phyloP scores from a whole-genome alignment of 1,140 invertebrate species.

The Ctenoplectra terminalis region DNA sequence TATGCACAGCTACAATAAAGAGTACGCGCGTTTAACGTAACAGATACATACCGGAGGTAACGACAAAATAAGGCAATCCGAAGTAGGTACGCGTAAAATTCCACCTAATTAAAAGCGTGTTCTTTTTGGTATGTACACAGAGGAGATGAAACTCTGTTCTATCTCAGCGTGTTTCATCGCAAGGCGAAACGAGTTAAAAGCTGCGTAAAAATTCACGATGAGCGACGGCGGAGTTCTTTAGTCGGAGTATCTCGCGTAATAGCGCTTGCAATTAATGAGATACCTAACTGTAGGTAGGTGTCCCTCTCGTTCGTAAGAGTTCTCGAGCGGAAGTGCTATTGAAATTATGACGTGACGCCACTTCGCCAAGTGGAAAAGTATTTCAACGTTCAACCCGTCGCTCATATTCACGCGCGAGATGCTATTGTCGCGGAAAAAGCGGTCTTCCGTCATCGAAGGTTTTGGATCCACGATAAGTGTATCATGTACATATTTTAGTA shows the following conservation, averaged over 20 bases:
- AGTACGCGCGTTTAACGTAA: not conserved
- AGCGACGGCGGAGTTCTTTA: conserved; percentile 50
- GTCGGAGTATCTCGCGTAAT: conserved; percentile 41
- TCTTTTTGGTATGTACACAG: not conserved
- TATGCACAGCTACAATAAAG: not conserved
- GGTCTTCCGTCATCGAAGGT: not conserved
- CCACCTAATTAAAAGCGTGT: conserved; percentile 23
- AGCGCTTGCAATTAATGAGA: conserved; percentile 59
- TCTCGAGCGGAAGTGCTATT: conserved; percentile 58
- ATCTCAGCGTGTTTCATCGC: conserved; percentile 5
- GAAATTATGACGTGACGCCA: conserved; percentile 50
- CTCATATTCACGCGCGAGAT: not conserved
- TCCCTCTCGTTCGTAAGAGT: conserved; percentile 43
- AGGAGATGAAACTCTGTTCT: not conserved
- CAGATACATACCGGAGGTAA: not conserved
- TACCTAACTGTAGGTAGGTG: conserved; percentile 45
- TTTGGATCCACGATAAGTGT: too few relatives aligned
- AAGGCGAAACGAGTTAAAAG: conserved; percentile 48
- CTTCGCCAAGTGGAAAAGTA: conserved; percentile 42
- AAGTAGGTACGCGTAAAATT: conserved; percentile 24
- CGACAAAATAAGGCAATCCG: not conserved
- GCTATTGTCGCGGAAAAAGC: not conserved
- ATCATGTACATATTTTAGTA: too few relatives aligned
- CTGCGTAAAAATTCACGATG: conserved; percentile 49
- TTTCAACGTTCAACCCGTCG: conserved; percentile 9